phyloP scores from a whole-genome alignment of 1,140 invertebrate species.

The Drosophila tsacasi region DNA sequence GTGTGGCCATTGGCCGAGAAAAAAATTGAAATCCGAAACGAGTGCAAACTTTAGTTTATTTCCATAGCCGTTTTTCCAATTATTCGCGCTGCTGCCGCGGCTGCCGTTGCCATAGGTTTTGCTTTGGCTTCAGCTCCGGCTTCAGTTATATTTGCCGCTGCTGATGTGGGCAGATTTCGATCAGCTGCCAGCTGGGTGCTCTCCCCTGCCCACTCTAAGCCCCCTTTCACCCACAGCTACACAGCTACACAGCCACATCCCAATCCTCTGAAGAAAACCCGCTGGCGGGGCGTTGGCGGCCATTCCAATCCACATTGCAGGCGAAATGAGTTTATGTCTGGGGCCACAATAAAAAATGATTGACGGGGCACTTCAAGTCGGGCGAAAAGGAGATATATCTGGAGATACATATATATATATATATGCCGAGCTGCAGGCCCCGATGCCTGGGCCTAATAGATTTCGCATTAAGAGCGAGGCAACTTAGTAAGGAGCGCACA shows the following conservation, averaged over 20 bases:
- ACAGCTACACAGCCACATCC: neutral
- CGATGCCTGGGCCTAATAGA: constrained; percentile 35
- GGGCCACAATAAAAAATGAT: constrained; percentile 82
- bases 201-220: constrained; percentile 1
- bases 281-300: constrained; percentile 72
- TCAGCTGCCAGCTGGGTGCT: constrained; percentile 50
- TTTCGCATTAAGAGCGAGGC: constrained; percentile 49
- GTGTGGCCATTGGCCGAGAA: constrained; percentile 52
- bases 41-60: constrained; percentile 80
- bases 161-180: constrained; percentile 74
- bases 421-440: constrained; percentile 33
- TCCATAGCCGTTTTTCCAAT: constrained; percentile 79
- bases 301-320: constrained; percentile 58
- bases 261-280: constrained; percentile 31
- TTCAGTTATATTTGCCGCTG: constrained; percentile 19
- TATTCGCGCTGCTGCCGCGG: constrained; percentile 59
- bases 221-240: constrained; percentile 36
- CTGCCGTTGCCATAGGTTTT: constrained; percentile 26
- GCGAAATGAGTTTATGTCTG: constrained; percentile 82
- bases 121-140: constrained; percentile 10
- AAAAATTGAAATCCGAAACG: constrained; percentile 72
- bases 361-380: constrained; percentile 77
- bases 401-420: constrained; percentile 17
- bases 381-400: constrained; percentile 43
- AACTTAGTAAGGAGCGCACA: constrained; percentile 52